Base-by-base conservation (phyloP, 2,113 vertebrate species). In the Amazona vittata region DNA sequence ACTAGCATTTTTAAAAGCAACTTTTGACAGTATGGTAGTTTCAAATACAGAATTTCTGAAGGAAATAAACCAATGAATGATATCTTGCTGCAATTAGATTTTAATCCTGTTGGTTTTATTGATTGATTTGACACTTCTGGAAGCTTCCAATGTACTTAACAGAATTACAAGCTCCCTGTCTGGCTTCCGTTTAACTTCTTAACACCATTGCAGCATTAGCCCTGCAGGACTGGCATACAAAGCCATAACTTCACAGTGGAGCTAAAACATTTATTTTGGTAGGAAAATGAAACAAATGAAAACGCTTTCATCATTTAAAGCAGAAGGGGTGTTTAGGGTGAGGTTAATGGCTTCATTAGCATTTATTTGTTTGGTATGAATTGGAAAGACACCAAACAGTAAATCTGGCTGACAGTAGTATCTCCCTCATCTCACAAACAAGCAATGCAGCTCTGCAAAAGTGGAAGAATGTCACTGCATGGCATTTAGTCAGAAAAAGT, bases 121-220 rank as follows among this genome's bases (percentile, higher is more conserved):
- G 84, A 88, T 91, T 81, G 89, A 78, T 92, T 86, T 87, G 85
- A n/a, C 37, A 11, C 10, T 69, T 85, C 37, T 80, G 67, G 93
- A 88, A 73, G 83, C 59, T 93, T 76, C 59, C 49, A 53, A 9
- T 2, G 4, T 33, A 12, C 26, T 73, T 43, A 16, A 33, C 69
- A 70, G 52, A 57, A 46, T 59, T 77, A 28, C 0, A 5, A 55
- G 43, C 82, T 96, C 37, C 16, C 12, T 85, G 57, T 57, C 70
- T 76, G 69, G 25, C 77, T 79, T 10, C 67, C 44, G 24, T 89
- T 95, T 94, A 82, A 49, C 89, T 85, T 85, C 49, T 73, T 69
- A 78, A 53, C 75, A 49, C 82, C 37, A 10, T 28, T 49, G 67
- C 78, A 83, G 49, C 0, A 0, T 11, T 94, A 69, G 67, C 70